These are phyloP conservation scores for Aegithalos caudatus DNA, from an alignment of 2,113 vertebrate species.

Conservation along the genomic window DNA sequence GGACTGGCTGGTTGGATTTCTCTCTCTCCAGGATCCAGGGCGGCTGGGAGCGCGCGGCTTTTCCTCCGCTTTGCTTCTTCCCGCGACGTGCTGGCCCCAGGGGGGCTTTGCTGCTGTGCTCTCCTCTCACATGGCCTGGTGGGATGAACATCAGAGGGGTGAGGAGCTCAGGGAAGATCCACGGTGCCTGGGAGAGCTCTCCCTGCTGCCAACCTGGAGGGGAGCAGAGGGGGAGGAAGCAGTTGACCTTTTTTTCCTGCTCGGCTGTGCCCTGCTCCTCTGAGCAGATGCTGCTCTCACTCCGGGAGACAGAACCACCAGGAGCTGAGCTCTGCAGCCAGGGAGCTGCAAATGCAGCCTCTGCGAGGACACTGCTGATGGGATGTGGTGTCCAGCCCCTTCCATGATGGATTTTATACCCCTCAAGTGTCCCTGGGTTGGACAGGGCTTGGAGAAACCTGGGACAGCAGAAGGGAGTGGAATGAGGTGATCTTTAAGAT, in stretches of 20 bases:
- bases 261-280: not conserved
- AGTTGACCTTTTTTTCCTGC: not conserved
- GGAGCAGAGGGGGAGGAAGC: not conserved
- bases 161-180: not conserved
- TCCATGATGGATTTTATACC: not conserved
- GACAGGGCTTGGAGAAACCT: too few relatives aligned
- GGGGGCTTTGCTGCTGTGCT: not conserved
- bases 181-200: not conserved
- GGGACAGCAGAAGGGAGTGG: too few relatives aligned
- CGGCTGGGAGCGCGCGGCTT: fast-evolving
- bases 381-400: not conserved
- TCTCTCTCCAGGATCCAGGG: not conserved
- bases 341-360: not conserved
- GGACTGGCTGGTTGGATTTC: not conserved
- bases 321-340: not conserved
- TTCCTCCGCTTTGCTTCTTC: not conserved
- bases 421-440: too few relatives aligned
- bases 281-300: not conserved
- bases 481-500: too few relatives aligned
- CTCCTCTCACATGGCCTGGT: not conserved
- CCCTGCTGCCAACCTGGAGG: not conserved
- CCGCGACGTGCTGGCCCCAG: not conserved
- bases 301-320: fast-evolving
- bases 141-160: not conserved
- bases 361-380: not conserved